phyloP scores from a whole-genome alignment of 53 echinoderm and acorn worm species.

The Crossaster papposus region DNA sequence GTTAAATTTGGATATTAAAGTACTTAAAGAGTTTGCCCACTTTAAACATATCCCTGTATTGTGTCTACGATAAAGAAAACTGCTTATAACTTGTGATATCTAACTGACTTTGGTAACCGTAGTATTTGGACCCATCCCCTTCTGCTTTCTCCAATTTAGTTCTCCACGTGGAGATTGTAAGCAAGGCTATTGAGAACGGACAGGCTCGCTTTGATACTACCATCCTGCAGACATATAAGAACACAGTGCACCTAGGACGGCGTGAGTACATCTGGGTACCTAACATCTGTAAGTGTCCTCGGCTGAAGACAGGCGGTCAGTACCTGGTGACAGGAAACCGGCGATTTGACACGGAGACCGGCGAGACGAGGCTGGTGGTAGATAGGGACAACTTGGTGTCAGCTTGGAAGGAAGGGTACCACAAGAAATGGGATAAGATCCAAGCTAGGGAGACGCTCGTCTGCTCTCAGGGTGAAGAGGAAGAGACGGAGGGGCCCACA shows the following conservation, averaged over 20 bases:
- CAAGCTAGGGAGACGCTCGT: slow-evolving; percentile 68
- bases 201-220: slow-evolving; percentile 82
- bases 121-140: no score
- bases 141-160: slow-evolving; percentile 54
- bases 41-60: no score
- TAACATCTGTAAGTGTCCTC: slow-evolving; percentile 85
- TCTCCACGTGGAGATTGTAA: slow-evolving; percentile 73
- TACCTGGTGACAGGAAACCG: slow-evolving; percentile 86
- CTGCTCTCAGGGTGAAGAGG: slow-evolving; percentile 50
- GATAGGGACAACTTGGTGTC: slow-evolving; percentile 78
- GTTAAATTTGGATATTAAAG: no score
- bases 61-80: no score
- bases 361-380: slow-evolving; percentile 81
- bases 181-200: slow-evolving; percentile 62
- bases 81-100: no score
- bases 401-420: slow-evolving; percentile 71
- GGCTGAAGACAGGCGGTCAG: slow-evolving; percentile 66
- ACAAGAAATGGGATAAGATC: slow-evolving; percentile 78
- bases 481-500: slow-evolving; percentile 34
- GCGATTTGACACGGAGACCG: slow-evolving; percentile 56
- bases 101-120: no score
- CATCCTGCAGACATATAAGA: slow-evolving; percentile 81
- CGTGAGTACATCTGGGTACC: slow-evolving; percentile 93
- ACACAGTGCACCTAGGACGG: slow-evolving; percentile 66
- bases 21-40: no score